Base-by-base conservation (phyloP, 2,888 invertebrate species). In the Belgica antarctica region DNA sequence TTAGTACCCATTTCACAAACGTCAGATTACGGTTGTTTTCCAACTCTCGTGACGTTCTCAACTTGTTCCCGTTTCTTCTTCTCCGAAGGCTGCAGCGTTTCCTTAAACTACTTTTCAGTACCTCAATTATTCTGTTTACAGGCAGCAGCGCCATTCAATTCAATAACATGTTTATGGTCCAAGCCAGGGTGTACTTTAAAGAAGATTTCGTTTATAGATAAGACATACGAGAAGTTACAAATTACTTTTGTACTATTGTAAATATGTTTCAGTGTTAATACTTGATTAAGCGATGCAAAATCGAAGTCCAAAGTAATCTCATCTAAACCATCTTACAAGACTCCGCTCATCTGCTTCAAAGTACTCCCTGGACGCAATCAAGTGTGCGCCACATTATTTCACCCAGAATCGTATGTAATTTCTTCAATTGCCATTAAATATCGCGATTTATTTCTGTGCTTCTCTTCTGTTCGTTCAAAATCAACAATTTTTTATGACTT, bases 1-100 rank as follows among this genome's bases (percentile, higher is more conserved):
- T 65, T 65, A 65, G 65, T 41, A 17, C 24, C 27, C 65, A 65
- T 65, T 65, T 65, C 47, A 22, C 17, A 47, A 65, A 65, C 59
- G 59, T 59, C 59, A 27, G 59, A 59, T 59, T 59, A 27, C 59
- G 59, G 59, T 59, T 59, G 3, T 25, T 59, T 24, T 59, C 59
- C 12, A 31, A n/a, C 7, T 52, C 17, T 24, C 24, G 25, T n/a
- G 24, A 59, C 24, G 25, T 12, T 15, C 12, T 27, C 27, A 25
- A 59, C 25, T 59, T 15, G 41, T 52, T 52, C 52, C 52, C 52
- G 52, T 52, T 52, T 41, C 10, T 41, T 10, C 41, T n/a, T 41
- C 41, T 41, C 10, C 31, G 10, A 31, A 31, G 10, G 31, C n/a
- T n/a, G n/a, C n/a, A 31, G 5, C 31, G 31, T 31, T 31, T 12